Percentiles rank a stretch among this genome's conserved stretches.
phyloP scores from a whole-genome alignment of 2,797 vertebrate species.

The Gambusia yucatana region DNA sequence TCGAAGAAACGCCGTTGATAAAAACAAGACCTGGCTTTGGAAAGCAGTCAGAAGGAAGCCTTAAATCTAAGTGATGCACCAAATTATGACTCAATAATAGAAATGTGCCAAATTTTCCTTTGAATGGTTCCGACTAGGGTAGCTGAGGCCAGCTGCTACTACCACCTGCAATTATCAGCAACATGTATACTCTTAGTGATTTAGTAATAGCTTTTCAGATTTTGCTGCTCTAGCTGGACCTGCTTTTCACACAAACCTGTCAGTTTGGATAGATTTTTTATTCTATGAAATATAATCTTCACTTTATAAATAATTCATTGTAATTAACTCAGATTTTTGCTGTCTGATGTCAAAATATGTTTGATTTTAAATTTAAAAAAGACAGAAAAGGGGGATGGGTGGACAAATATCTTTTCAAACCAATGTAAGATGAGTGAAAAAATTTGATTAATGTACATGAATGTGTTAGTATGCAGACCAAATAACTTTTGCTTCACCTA shows the following conservation, averaged over 20 bases:
- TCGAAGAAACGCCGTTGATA: slow-evolving; percentile 36
- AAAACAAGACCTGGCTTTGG: slow-evolving; percentile 15
- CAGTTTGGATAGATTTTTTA: neutral
- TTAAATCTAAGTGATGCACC: slow-evolving; percentile 24
- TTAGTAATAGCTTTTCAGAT: too few relatives aligned
- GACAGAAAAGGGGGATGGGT: too few relatives aligned
- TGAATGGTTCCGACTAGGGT: neutral
- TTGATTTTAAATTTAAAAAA: neutral
- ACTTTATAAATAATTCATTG: neutral
- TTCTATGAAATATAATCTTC: neutral
- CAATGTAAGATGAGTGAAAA: too few relatives aligned
- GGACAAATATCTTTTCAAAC: neutral
- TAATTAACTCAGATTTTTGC: neutral
- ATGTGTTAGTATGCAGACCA: neutral
- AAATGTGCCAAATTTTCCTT: neutral
- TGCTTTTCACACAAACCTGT: neutral
- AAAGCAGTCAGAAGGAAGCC: slow-evolving; percentile 10
- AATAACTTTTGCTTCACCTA: neutral
- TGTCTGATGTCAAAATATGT: neutral
- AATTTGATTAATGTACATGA: neutral
- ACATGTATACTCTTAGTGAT: neutral
- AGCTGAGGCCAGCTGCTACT: neutral
- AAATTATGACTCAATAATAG: neutral
- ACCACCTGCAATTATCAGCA: neutral
- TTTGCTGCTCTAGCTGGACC: neutral